Evolutionary conservation across 2,113 vertebrate species (phyloP), one percentile per base, ranked within the genome.

Genomic region (Conger conger): DNA sequence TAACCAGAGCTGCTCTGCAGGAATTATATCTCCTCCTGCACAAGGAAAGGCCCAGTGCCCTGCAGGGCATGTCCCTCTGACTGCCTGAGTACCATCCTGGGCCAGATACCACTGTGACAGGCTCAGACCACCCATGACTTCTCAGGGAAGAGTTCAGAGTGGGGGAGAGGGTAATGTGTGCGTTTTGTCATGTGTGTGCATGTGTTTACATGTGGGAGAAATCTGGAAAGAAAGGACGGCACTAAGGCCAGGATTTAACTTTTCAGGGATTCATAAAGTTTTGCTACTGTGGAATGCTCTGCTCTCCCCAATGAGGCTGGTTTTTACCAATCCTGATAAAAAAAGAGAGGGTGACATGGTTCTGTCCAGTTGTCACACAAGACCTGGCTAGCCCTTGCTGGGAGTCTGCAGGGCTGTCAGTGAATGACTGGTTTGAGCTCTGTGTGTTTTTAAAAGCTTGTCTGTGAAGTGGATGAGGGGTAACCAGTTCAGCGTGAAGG

Each of bases 401-500:
- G 63, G 23, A 42, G 79, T 40, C 38, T 45, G 79, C 18, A 13
- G 79, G 40, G 79, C 7, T 45, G 40, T 73, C 40, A 35, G 30
- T 60, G 85, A 86, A 54, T 81, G 63, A 30, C 9, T n/a, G 40
- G 40, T 23, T n/a, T n/a, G 63, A 27, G 27, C 68, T 73, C 23
- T 73, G n/a, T 13, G 68, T 33, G 68, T 73, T n/a, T 73, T 73
- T 73, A 73, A 73, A 23, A 40, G 63, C 3, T 30, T 53, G 78
- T 85, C 54, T 42, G 42, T 82, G 53, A 23, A 27, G 7, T 36
- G 63, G 18, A 82, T 9, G 3, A 37, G 11, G 82, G 57, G 86
- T 87, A 89, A 87, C 57, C 82, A 17, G 80, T 86, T 85, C 86
- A 83, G 54, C 76, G 79, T 87, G 79, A 84, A 73, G 79, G 81